A percentile compares a stretch with the other conserved stretches of the same genome.
Conservation (phyloP, 2,797 vertebrate species). For the Gouania willdenowi region DNA sequence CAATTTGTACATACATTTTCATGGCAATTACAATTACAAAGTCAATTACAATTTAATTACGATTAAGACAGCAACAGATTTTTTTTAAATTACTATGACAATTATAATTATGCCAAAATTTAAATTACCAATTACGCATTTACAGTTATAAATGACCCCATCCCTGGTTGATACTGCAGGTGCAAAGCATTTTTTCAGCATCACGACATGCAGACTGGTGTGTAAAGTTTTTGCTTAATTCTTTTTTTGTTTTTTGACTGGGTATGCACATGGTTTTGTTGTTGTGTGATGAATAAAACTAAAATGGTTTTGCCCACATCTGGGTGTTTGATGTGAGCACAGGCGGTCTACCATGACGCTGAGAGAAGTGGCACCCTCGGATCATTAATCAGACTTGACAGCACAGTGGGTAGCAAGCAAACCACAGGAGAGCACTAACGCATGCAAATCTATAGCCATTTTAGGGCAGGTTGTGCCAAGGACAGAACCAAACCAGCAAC, state of each 20-base stretch:
- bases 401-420: slow-evolving; percentile 70
- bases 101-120: too few relatives aligned
- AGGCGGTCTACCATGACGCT: slow-evolving; percentile 56
- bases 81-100: too few relatives aligned
- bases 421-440: slow-evolving; percentile 74
- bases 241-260: too few relatives aligned
- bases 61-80: too few relatives aligned
- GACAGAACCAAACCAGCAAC: slow-evolving; percentile 54
- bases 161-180: too few relatives aligned
- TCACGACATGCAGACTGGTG: neutral
- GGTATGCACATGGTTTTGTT: slow-evolving; percentile 4
- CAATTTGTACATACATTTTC: too few relatives aligned
- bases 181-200: neutral
- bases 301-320: slow-evolving; percentile 19
- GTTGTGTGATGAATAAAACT: slow-evolving; percentile 1
- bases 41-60: too few relatives aligned
- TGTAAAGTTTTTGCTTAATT: too few relatives aligned
- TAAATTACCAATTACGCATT: too few relatives aligned
- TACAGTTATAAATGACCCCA: too few relatives aligned
- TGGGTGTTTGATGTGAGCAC: slow-evolving; percentile 49
- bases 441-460: slow-evolving; percentile 77
- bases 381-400: slow-evolving; percentile 77
- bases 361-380: slow-evolving; percentile 59
- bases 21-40: too few relatives aligned
- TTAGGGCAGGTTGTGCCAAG: slow-evolving; percentile 73